Conservation (phyloP, 2,888 invertebrate species). For the Amaurobius ferox region DNA sequence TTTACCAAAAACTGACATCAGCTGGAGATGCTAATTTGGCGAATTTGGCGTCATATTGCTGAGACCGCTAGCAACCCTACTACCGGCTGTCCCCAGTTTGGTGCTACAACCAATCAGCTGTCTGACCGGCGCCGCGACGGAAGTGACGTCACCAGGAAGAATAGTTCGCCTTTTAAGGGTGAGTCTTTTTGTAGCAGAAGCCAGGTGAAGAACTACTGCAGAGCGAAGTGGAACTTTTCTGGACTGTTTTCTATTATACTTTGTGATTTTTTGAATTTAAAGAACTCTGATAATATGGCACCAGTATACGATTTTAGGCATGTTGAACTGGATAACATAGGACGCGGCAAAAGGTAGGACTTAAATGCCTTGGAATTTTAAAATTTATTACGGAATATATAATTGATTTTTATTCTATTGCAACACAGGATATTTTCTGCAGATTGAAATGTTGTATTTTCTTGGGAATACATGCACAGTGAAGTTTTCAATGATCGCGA, state of each 20-base stretch:
- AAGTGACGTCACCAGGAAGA: constrained; percentile 62
- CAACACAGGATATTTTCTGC: no score
- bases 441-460: no score
- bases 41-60: neutral
- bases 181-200: constrained; percentile 53
- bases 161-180: constrained; percentile 69
- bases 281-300: constrained; percentile 50
- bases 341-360: constrained; percentile 68
- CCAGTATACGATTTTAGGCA: constrained; percentile 71
- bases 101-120: constrained; percentile 38
- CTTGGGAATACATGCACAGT: no score
- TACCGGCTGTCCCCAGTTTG: constrained; percentile 27
- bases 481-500: no score
- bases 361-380: no score
- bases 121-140: constrained; percentile 30
- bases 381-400: no score
- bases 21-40: no score
- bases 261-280: neutral
- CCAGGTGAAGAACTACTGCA: constrained; percentile 54
- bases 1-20: no score
- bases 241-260: neutral
- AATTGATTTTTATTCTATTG: no score
- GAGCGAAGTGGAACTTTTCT: neutral
- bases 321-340: constrained; percentile 71
- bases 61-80: constrained; percentile 19